Conservation (phyloP, 2,797 vertebrate species). For the Hybognathus amarus region DNA sequence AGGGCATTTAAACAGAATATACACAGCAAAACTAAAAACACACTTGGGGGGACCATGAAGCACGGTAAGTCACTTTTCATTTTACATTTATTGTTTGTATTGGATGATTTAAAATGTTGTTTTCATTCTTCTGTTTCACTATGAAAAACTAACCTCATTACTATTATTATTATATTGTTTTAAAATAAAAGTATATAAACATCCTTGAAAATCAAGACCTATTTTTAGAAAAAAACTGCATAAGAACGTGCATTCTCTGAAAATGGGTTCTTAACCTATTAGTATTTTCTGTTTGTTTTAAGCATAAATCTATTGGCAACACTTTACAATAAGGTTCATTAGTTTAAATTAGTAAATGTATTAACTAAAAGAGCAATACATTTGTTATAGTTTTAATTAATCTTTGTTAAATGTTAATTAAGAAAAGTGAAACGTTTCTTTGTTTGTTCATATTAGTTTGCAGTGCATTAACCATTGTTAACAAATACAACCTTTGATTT, state of each 20-base stretch:
- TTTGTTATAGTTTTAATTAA: too few species aligned
- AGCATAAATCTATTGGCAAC: neutral
- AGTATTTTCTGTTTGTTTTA: neutral
- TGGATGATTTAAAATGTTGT: neutral
- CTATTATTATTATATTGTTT: neutral
- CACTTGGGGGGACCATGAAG: neutral
- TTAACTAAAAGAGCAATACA: too few species aligned
- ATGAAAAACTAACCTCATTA: neutral
- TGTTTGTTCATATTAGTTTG: too few species aligned
- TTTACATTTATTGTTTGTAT: neutral
- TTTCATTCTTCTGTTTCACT: neutral
- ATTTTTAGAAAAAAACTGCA: neutral
- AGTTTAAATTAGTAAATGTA: too few species aligned
- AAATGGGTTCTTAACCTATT: neutral
- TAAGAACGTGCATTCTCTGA: too few species aligned
- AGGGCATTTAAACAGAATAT: neutral
- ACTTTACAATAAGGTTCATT: too few species aligned
- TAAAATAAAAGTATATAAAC: neutral
- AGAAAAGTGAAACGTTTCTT: too few species aligned
- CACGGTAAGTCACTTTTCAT: slow-evolving; percentile 16
- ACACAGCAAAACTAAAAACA: neutral
- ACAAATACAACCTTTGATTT: too few species aligned
- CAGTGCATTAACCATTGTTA: too few species aligned
- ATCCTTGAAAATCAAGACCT: neutral
- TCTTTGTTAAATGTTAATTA: too few species aligned